Evolutionary conservation across 2,113 vertebrate species (phyloP), one percentile per base, ranked within the genome.

Genomic region (Albula goreensis): DNA sequence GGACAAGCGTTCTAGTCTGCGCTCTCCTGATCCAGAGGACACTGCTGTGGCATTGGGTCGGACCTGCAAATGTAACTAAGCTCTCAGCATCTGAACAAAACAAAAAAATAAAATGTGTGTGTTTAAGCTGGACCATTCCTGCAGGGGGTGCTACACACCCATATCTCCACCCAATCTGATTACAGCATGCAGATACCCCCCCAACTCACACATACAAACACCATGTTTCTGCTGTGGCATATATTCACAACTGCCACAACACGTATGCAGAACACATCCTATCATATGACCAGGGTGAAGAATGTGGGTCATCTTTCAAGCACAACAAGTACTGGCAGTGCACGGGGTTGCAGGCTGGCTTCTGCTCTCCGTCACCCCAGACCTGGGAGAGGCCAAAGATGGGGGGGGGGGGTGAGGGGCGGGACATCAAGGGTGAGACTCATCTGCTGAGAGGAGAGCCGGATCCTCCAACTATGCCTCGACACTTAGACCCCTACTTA

Each of bases 251-350:
- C 83, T 56, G 50, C 50, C 83, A 19, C 51, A 50, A 50, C 50
- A 84, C 41, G 83, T 51, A 78, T 78, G 70, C 6, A 11, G 70
- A 78, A 10, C 83, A 70, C 51, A 52, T 84, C 83, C 70, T 53
- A 51, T 78, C 83, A 31, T 70, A 53, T 84, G 83, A 84, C 74
- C 66, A 63, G 70, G 52, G 53, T 78, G 51, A 78, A 78, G 50
- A 74, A 74, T 84, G 70, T 51, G 74, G 83, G 52, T 84, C 83
- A 84, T 84, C 66, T 84, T 84, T 84, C 66, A 41, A 77, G 66
- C 22, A 80, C 25, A 50, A 74, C 52, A 84, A 57, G 50, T n/a
- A 12, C 12, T 8, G 50, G 49, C 31, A 57, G 48, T 17, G 31
- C 57, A 84, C 22, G 25, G 70, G 49, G 15, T n/a, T 3, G 51